Conservation (phyloP, 2,797 vertebrate genomes). For the Kryptolebias ocellatus region DNA sequence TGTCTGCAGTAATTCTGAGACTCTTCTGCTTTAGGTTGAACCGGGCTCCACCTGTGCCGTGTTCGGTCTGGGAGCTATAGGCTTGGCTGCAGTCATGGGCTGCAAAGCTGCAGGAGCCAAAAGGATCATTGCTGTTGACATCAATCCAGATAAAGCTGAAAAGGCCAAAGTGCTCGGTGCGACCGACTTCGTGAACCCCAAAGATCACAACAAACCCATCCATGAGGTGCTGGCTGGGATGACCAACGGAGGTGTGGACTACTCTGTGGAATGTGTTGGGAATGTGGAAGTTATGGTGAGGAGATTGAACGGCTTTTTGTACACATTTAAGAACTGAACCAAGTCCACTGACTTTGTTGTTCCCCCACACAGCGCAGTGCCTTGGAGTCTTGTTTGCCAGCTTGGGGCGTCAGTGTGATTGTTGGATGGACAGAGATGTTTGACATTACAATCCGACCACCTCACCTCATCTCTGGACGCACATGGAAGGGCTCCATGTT, state of each 20-base stretch:
- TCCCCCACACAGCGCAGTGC: conserved; percentile 84
- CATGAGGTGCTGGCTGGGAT: conserved; percentile 88
- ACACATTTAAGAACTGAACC: neutral
- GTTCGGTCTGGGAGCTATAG: conserved; percentile 94
- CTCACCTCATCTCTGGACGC: conserved; percentile 89
- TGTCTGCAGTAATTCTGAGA: neutral
- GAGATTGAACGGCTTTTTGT: neutral
- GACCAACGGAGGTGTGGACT: conserved; percentile 93
- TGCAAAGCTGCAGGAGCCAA: conserved; percentile 91
- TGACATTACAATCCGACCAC: conserved; percentile 86
- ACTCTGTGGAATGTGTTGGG: conserved; percentile 94
- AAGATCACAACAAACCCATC: conserved; percentile 87
- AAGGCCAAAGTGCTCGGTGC: conserved; percentile 91
- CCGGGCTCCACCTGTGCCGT: conserved; percentile 66
- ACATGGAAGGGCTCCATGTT: conserved; percentile 93
- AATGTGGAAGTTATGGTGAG: conserved; percentile 90
- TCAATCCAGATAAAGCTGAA: conserved; percentile 90
- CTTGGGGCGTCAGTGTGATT: conserved; percentile 92
- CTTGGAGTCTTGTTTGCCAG: conserved; percentile 89
- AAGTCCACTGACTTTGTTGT: neutral
- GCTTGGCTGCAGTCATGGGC: conserved; percentile 93
- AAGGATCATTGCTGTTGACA: conserved; percentile 90
- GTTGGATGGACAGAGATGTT: conserved; percentile 88
- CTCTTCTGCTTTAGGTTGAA: conserved; percentile 15
- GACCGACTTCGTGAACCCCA: conserved; percentile 90